Evolutionary conservation across 2,113 vertebrate genomes (phyloP), one percentile per base, ranked within the genome.

Genomic region (Chaetodon auriga): DNA sequence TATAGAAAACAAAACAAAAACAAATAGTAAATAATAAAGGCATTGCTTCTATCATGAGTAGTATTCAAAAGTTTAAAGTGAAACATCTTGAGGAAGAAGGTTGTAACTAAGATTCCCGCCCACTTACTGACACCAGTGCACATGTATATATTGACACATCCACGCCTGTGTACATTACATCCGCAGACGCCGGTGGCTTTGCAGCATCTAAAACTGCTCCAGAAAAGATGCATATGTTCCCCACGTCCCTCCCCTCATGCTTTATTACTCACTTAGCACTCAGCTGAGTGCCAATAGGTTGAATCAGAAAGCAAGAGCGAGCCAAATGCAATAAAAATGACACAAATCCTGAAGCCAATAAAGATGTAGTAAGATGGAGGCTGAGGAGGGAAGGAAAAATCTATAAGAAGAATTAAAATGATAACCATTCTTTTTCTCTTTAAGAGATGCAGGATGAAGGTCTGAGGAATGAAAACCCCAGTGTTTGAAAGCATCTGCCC

Each of bases 261-360:
- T 89, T 84, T 75, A 82, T 84, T 71, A 80, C 78, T 80, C 63
- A 60, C 63, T 74, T 68, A 81, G 70, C 68, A 61, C 82, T 70
- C 61, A 62, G 71, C 75, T 60, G 57, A 74, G 63, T 71, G 75
- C 75, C 82, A 79, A 23, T 35, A 79, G 65, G 57, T 81, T 30
- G 36, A 68, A 79, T 35, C 53, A 51, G 49, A 85, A 75, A 70
- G 62, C 63, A 53, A 48, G 48, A 65, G 45, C 14, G 73, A 86
- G 76, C 49, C 73, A 88, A 76, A 75, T 23, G 38, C 64, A 85
- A 82, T 55, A 85, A 61, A 87, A 62, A 43, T 0, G 10, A 72
- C 65, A 57, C 73, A 80, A 83, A 81, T 80, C 63, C 51, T 51
- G 41, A 48, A 84, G 68, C 75, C 68, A 69, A 61, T 75, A 75